These are phyloP conservation scores for Takifugu ocellatus DNA, from an alignment of 2,797 vertebrate genomes.

Conservation along the genomic window DNA sequence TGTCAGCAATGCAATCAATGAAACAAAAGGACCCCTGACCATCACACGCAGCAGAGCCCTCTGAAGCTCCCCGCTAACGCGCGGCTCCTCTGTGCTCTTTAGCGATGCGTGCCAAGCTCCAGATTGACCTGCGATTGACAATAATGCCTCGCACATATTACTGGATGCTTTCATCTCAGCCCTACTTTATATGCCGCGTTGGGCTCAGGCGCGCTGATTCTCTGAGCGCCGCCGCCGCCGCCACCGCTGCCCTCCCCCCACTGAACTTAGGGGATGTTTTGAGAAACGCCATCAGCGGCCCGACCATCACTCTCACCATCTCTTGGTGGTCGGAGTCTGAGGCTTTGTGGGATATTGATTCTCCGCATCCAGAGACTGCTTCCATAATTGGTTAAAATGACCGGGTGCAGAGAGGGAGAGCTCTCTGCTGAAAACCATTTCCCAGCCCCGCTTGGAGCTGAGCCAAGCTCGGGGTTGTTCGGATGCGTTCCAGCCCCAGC, in stretches of 20 bases:
- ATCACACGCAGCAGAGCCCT: too few species aligned
- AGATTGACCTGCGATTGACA: slow-evolving; percentile 42
- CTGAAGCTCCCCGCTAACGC: too few species aligned
- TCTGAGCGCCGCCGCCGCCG: slow-evolving; percentile 21
- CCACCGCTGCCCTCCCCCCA: slow-evolving; percentile 19
- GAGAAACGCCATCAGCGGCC: slow-evolving; percentile 67
- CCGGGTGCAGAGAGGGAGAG: slow-evolving; percentile 80
- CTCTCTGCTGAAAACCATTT: slow-evolving; percentile 83
- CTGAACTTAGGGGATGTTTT: slow-evolving; percentile 57
- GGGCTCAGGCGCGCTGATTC: slow-evolving; percentile 52
- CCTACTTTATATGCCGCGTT: slow-evolving; percentile 46
- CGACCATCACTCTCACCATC: slow-evolving; percentile 73
- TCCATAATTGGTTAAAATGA: slow-evolving; percentile 86
- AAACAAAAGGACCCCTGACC: slow-evolving; percentile 36
- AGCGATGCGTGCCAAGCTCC: slow-evolving; percentile 24
- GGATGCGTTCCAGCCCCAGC: slow-evolving; percentile 83
- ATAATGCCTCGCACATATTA: slow-evolving; percentile 50
- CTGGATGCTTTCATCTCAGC: slow-evolving; percentile 50
- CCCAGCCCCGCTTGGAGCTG: slow-evolving; percentile 82
- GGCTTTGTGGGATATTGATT: slow-evolving; percentile 80
- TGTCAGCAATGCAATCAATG: slow-evolving; percentile 45
- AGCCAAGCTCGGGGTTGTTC: slow-evolving; percentile 81
- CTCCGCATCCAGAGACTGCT: slow-evolving; percentile 78
- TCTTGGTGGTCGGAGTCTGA: slow-evolving; percentile 74
- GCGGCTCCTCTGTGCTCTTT: too few species aligned